Evolutionary conservation across 2,888 invertebrate species (phyloP).

Genomic region (Frankliniella intonsa): DNA sequence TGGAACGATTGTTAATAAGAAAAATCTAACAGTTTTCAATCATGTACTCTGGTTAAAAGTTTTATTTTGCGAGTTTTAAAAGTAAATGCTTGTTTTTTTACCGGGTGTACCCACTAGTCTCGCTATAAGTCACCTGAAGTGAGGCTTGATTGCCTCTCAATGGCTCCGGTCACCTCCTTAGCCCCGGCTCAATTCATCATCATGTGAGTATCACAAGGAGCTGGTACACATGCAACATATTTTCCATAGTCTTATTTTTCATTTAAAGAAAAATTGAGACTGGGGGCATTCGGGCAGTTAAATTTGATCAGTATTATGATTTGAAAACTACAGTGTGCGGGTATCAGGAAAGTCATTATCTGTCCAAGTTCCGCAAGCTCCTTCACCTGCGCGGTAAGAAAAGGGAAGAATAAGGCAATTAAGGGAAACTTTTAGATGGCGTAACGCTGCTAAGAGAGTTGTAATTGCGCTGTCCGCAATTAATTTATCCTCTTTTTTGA

Average conservation of each 20-base stretch:
- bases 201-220: no score
- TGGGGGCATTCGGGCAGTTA: no score
- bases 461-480: slow-evolving; percentile 13
- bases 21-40: no score
- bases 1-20: no score
- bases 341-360: not conserved
- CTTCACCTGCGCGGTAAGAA: not conserved
- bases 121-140: not conserved
- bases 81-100: no score
- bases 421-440: not conserved
- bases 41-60: no score
- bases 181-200: not conserved
- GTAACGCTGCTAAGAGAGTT: not conserved
- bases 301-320: no score
- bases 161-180: not conserved
- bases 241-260: no score
- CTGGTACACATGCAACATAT: no score
- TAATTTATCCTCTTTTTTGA: not conserved
- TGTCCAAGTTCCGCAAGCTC: not conserved
- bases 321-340: no score
- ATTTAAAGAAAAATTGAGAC: no score
- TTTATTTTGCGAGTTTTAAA: no score
- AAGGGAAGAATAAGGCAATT: not conserved
- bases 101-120: not conserved
- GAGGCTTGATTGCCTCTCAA: not conserved